These are phyloP conservation scores for Pseudopipra pipra DNA, from an alignment of 2,113 vertebrate species.

Conservation along the genomic window DNA sequence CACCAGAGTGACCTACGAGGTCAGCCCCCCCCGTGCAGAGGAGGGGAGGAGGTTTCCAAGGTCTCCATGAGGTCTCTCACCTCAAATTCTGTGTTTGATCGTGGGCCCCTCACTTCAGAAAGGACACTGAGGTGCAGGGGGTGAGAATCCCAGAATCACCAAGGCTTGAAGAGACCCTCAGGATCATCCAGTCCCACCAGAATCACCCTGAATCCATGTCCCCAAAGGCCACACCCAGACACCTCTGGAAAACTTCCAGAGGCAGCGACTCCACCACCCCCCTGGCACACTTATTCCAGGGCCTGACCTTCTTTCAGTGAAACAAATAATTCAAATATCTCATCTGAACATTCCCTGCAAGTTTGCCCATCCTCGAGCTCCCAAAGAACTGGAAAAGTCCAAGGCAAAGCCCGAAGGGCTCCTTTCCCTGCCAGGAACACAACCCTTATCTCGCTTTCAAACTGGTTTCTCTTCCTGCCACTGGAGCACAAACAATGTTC, in stretches of 20 bases:
- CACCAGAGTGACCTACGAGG: not conserved
- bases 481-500: not conserved
- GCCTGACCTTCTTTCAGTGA: too few relatives aligned
- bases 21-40: not conserved
- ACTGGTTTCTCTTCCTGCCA: not conserved
- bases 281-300: not conserved
- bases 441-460: not conserved
- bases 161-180: not conserved
- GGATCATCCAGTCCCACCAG: not conserved
- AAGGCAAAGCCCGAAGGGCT: not conserved
- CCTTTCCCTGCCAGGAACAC: not conserved
- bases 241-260: not conserved
- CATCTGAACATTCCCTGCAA: not conserved
- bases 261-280: not conserved
- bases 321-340: not conserved
- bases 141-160: not conserved
- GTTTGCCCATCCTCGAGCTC: not conserved
- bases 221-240: not conserved
- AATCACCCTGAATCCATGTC: not conserved
- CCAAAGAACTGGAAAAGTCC: not conserved
- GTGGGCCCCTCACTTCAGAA: not conserved
- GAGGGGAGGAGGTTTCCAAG: not conserved
- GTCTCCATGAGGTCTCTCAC: not conserved
- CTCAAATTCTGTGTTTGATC: not conserved
- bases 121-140: not conserved